phyloP scores from a whole-genome alignment of 2,888 invertebrate genomes.

The Rhamphomyia laevipes region DNA sequence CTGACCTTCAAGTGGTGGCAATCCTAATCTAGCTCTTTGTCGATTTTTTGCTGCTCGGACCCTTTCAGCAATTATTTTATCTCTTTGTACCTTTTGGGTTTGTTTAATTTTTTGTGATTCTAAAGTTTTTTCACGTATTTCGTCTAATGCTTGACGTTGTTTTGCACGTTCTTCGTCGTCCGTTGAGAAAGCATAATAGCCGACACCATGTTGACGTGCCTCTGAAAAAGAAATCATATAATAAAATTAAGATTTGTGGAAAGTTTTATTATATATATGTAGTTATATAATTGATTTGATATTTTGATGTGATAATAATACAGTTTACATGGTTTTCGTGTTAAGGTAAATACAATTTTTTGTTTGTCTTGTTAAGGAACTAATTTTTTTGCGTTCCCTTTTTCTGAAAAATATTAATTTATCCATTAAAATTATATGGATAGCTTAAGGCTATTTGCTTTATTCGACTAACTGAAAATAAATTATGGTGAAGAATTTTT shows the following conservation, averaged over 20 bases:
- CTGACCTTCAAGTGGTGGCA: constrained; percentile 51
- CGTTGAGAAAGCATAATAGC: constrained; percentile 82
- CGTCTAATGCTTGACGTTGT: constrained; percentile 68
- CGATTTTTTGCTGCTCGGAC: constrained; percentile 61
- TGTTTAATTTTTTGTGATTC: constrained; percentile 53
- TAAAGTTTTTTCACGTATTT: constrained; percentile 57
- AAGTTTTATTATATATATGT: too few relatives aligned
- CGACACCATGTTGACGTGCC: constrained; percentile 84
- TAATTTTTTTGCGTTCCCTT: too few relatives aligned
- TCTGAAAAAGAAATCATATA: constrained; percentile 43
- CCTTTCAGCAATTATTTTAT: constrained; percentile 55
- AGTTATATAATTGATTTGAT: too few relatives aligned
- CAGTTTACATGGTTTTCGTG: too few relatives aligned
- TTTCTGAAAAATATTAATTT: too few relatives aligned
- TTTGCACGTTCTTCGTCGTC: constrained; percentile 65
- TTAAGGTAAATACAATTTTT: too few relatives aligned
- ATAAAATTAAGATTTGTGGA: not conserved
- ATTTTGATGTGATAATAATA: too few relatives aligned
- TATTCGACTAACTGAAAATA: too few relatives aligned
- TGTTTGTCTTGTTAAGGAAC: too few relatives aligned
- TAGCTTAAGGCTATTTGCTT: too few relatives aligned
- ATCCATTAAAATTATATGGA: too few relatives aligned
- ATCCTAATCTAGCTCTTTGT: constrained; percentile 58
- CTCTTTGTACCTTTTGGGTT: constrained; percentile 46
- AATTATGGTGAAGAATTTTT: too few relatives aligned